These are phyloP conservation scores for Petrocephalus zakoni DNA, from an alignment of 2,113 vertebrate species.

Conservation along the genomic window DNA sequence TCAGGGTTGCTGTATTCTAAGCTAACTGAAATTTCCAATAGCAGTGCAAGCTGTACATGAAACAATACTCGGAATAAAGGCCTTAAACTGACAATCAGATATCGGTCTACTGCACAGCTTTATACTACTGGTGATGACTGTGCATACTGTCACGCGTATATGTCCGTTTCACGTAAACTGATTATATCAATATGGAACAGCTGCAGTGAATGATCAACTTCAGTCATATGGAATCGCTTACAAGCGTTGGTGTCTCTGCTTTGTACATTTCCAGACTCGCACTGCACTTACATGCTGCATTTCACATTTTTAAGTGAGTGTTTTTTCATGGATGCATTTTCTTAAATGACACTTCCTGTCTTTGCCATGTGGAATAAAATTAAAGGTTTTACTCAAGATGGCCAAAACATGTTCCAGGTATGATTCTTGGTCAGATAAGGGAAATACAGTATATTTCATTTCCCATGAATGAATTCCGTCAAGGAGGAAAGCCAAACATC, in stretches of 20 bases:
- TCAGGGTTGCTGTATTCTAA: background rate
- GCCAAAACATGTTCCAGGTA: background rate
- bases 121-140: background rate
- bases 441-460: background rate
- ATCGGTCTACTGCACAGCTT: background rate
- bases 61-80: background rate
- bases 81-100: slow-evolving; percentile 10
- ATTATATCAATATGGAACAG: background rate
- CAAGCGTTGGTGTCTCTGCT: background rate
- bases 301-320: background rate
- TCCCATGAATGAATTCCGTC: background rate
- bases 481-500: background rate
- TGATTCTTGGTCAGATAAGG: background rate
- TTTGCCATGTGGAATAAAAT: background rate
- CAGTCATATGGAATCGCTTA: background rate
- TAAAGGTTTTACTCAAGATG: background rate
- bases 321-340: background rate
- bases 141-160: slow-evolving; percentile 7
- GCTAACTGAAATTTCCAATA: background rate
- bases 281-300: background rate
- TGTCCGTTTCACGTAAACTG: background rate
- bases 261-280: background rate
- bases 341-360: background rate
- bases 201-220: background rate
- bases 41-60: background rate